Percentiles rank a stretch among this genome's conserved stretches.
phyloP scores from a whole-genome alignment of 2,888 invertebrate genomes.

The Machimus rusticus region DNA sequence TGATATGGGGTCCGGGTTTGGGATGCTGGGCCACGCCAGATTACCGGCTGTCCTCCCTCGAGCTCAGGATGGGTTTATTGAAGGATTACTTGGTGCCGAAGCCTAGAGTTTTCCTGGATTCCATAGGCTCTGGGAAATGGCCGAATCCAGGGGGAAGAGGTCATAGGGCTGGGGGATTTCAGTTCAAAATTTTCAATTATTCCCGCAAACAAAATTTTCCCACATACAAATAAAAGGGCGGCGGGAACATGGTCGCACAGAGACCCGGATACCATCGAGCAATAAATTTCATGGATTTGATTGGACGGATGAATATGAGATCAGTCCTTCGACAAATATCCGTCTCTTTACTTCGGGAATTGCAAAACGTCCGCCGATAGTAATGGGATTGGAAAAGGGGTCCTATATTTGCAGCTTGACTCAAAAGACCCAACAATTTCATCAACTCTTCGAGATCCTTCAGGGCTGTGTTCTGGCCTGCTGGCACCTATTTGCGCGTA shows the following conservation, averaged over 20 bases:
- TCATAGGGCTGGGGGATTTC: background rate
- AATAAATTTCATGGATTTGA: constrained; percentile 20
- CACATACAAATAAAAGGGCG: background rate
- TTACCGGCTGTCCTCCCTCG: background rate
- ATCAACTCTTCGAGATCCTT: background rate
- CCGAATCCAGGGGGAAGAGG: background rate
- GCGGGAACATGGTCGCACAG: background rate
- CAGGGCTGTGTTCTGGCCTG: background rate
- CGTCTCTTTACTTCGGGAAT: background rate
- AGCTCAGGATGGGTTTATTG: background rate
- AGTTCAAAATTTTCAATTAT: background rate
- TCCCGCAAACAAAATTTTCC: background rate
- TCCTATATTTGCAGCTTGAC: background rate
- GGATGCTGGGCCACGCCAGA: background rate
- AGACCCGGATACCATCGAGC: background rate
- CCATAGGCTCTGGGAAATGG: background rate
- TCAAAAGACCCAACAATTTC: background rate
- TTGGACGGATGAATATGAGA: constrained; percentile 7
- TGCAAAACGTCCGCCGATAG: background rate
- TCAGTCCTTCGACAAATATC: constrained; percentile 2
- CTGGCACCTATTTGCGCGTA: background rate
- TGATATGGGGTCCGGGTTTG: background rate
- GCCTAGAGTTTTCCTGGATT: background rate
- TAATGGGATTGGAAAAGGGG: background rate
- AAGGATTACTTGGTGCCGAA: background rate